Evolutionary conservation across 2,113 vertebrate species (phyloP).

Genomic region (Stictonetta naevosa): DNA sequence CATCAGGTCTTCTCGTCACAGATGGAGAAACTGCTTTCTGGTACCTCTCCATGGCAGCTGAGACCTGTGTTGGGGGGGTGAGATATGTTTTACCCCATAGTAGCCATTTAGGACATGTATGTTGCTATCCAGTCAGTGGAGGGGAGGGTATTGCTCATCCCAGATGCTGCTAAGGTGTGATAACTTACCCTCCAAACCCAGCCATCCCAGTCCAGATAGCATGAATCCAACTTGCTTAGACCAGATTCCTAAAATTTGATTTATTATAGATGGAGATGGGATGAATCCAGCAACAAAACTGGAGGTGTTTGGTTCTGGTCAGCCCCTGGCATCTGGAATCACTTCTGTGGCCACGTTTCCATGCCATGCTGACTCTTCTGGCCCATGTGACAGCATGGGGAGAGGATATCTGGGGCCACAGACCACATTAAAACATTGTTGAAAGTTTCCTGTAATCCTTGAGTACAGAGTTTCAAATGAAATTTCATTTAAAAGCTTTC

Average conservation of each 20-base stretch:
- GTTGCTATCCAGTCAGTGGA: not conserved
- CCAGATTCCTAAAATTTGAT: not conserved
- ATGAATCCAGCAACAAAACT: not conserved
- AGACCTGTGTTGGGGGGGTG: not conserved
- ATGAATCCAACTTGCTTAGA: not conserved
- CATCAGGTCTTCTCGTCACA: accelerated
- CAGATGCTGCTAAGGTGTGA: not conserved
- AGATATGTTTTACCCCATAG: not conserved
- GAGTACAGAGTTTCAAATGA: not conserved
- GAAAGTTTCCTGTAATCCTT: not conserved
- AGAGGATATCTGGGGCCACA: not conserved
- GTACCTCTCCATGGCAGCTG: not conserved
- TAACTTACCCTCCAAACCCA: accelerated
- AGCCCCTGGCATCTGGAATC: accelerated
- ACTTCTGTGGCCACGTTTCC: not conserved
- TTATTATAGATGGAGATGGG: not conserved
- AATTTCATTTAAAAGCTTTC: not conserved
- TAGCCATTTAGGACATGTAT: not conserved
- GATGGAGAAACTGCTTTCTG: not conserved
- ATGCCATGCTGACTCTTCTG: not conserved
- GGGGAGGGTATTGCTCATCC: not conserved
- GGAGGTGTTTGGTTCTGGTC: not conserved
- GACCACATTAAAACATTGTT: not conserved
- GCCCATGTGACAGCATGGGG: not conserved
- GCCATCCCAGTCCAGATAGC: not conserved